phyloP scores from a whole-genome alignment of 2,797 vertebrate species.

The Melanogrammus aeglefinus region DNA sequence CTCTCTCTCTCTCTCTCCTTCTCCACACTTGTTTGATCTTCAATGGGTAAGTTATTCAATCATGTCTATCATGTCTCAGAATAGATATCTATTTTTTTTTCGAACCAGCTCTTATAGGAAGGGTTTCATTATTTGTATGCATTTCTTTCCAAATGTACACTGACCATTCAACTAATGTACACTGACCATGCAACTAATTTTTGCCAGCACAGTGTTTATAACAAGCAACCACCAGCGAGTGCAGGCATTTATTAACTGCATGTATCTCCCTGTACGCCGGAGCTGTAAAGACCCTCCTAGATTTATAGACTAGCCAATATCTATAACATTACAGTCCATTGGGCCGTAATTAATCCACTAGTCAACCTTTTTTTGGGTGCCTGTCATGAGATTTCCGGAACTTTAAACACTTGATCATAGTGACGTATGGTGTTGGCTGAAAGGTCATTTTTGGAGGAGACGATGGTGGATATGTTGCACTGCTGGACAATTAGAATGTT shows the following conservation, averaged over 20 bases:
- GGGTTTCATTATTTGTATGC: background rate
- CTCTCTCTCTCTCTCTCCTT: background rate
- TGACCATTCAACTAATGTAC: slow-evolving; percentile 30
- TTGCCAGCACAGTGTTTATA: slow-evolving; percentile 39
- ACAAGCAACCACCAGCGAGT: slow-evolving; percentile 41
- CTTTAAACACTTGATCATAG: slow-evolving; percentile 22
- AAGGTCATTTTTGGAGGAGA: slow-evolving; percentile 22
- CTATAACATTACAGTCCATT: slow-evolving; percentile 49
- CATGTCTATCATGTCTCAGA: slow-evolving; percentile 14
- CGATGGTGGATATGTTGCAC: background rate
- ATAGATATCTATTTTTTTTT: slow-evolving; percentile 14
- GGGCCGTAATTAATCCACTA: background rate
- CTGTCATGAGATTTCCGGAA: slow-evolving; percentile 29
- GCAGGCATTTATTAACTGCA: slow-evolving; percentile 45
- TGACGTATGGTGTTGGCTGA: slow-evolving; percentile 16
- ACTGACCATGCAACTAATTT: slow-evolving; percentile 40
- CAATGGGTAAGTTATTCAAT: background rate
- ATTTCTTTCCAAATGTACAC: slow-evolving; percentile 31
- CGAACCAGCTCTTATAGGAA: background rate
- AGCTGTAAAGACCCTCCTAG: slow-evolving; percentile 49
- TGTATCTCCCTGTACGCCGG: slow-evolving; percentile 42
- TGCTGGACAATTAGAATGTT: slow-evolving; percentile 43
- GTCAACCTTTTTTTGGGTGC: background rate
- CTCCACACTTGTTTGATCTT: background rate
- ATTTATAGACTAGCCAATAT: slow-evolving; percentile 59